Base-by-base conservation (phyloP, 1,140 invertebrate genomes). In the Oscheius sp. region DNA sequence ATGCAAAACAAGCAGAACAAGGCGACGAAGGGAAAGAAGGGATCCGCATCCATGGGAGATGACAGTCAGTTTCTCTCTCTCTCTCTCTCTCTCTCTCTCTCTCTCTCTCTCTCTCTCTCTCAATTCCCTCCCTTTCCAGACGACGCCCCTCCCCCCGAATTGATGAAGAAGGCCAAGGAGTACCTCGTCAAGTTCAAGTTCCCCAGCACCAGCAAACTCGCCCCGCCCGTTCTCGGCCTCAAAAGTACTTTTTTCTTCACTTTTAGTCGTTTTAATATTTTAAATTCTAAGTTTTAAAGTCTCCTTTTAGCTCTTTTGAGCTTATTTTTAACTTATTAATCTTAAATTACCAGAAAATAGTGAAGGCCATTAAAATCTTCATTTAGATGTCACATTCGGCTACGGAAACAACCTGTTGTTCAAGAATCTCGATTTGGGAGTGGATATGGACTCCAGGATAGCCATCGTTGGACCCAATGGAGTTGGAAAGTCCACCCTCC, bases 111-210 rank as follows among this genome's bases (percentile, higher is more conserved):
- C n/a, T n/a, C n/a, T n/a, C n/a, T n/a, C 13, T 64, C 35, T 64
- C 34, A n/a, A 45, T 18, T 49, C 35, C 10, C 62, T 64, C 20
- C 20, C 26, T n/a, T 7, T 59, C 36, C 23, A 74, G 92, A 93
- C n/a, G 89, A 89, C 52, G 85, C 86, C 15, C 90, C 89, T 45
- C 91, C 91, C 0, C 89, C 89, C 23, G 91, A 95, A 84, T 85
- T 97, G 32, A 85, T 98, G 63, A 90, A 92, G 73, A 90, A 89
- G 81, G 94, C 93, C 3, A 91, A 90, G 84, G 94, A 97, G 68
- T 98, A 98, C 84, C 89, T 93, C 74, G 96, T 99, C 38, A 97
- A 97, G 87, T 98, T 98, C 87, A 90, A 90, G 66, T 98, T 99
- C 86, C 94, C 94, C 1, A 92, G 95, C 85, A 94, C 95, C 35